Conservation (phyloP, 1,140 invertebrate genomes). For the Saxidomus purpurata region DNA sequence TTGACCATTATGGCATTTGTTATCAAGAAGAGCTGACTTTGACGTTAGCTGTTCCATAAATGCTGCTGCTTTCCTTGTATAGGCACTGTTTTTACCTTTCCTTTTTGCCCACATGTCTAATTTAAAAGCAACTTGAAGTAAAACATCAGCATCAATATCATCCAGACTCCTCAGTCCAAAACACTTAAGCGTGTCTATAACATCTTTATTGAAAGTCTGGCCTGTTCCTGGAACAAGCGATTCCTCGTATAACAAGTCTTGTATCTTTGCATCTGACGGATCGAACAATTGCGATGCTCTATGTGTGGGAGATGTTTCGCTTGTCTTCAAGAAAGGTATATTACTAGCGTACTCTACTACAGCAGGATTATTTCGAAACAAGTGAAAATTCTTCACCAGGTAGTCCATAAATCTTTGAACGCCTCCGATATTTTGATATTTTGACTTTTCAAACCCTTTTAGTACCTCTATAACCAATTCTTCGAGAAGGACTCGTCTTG, state of each 20-base stretch:
- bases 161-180: neutral
- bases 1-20: neutral
- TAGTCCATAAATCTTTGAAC: conserved; percentile 53
- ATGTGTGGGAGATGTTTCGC: neutral
- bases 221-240: neutral
- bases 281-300: conserved; percentile 23
- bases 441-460: neutral
- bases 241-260: conserved; percentile 25
- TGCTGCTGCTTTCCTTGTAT: neutral
- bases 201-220: neutral
- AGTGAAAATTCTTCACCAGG: neutral
- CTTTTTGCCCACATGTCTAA: neutral
- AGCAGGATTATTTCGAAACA: neutral
- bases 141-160: neutral
- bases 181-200: neutral
- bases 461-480: neutral
- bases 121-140: neutral
- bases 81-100: neutral
- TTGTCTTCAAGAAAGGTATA: neutral
- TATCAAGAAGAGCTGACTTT: neutral
- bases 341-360: neutral
- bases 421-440: neutral
- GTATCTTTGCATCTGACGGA: neutral
- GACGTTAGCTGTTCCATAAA: neutral
- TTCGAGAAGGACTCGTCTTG: neutral